Evolutionary conservation across 2,888 invertebrate genomes (phyloP), one percentile per base, ranked within the genome.

Genomic region (Eristalis intricaria): DNA sequence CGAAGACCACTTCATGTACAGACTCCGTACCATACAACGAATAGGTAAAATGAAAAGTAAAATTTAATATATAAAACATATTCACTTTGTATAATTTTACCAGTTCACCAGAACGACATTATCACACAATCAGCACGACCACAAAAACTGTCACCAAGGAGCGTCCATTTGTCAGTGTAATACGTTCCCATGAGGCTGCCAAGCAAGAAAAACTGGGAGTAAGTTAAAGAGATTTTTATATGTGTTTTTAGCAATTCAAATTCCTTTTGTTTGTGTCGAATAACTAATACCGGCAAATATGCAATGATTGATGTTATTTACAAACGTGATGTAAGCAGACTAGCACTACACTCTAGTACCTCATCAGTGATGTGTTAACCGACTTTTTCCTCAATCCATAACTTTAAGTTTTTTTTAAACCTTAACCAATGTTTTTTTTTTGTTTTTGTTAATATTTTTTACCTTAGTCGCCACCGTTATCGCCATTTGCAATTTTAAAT

Each of bases 141-240:
- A 88, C 90, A 68, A 89, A 89, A 78, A 88, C 85, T 58, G 75
- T 81, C 69, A 88, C 88, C 66, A 90, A 90, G 78, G 95, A 95
- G 90, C 93, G 95, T 88, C 95, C 95, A 58, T 95, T 95, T 91
- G 94, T 95, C 89, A 94, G 95, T 29, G 94, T 95, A 15, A 95
- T 94, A 90, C 93, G 94, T 89, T 94, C 95, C 4, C 94, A 95
- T 90, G 94, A 94, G 88, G 92, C 93, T 83, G 89, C 86, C 19
- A 89, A 89, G 84, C 89, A 89, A 73, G 88, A 89, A 50, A 78
- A 81, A 58, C 63, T 89, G 61, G 88, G 89, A 76, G 90, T 90
- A 88, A 90, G 90, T 89, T 73, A n/a, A 23, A 23, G 26, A 3
- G n/a, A 50, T 8, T 8, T 74, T 61, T 26, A 11, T 26, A 26